These are phyloP conservation scores for Potamarius usumacintae DNA, from an alignment of 2,113 vertebrate genomes.

Conservation along the genomic window DNA sequence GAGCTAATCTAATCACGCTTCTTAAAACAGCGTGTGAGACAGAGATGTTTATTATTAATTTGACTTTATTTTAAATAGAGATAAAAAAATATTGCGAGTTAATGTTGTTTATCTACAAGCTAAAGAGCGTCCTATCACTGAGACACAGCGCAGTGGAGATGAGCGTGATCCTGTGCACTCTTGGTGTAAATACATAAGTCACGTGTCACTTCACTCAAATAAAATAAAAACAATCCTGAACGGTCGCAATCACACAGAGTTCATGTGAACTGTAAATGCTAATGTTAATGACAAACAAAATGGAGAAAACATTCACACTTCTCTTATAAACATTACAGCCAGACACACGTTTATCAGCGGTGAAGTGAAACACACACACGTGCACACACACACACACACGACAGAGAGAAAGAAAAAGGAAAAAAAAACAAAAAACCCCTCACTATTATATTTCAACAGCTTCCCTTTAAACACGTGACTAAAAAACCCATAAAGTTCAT, in stretches of 20 bases:
- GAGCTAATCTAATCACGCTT: not conserved
- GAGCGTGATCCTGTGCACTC: not conserved
- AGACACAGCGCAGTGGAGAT: not conserved
- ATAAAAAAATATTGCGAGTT: not conserved
- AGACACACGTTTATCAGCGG: not conserved
- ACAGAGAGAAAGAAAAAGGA: no score
- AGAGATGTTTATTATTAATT: not conserved
- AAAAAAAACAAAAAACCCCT: not conserved
- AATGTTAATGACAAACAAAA: not conserved
- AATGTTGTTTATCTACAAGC: not conserved
- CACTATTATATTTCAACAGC: not conserved
- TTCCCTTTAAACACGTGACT: not conserved
- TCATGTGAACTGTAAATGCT: not conserved
- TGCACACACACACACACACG: not conserved
- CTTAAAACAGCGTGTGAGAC: not conserved
- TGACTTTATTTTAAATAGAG: not conserved
- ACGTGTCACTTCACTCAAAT: not conserved
- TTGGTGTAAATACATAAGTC: not conserved
- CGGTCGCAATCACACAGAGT: not conserved
- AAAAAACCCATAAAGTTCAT: not conserved
- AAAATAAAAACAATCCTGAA: not conserved
- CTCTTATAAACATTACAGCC: not conserved
- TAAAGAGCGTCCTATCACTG: not conserved
- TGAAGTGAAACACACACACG: not conserved
- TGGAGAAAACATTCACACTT: not conserved